Conservation (phyloP, 2,113 vertebrate genomes). For the Macquaria ambigua region DNA sequence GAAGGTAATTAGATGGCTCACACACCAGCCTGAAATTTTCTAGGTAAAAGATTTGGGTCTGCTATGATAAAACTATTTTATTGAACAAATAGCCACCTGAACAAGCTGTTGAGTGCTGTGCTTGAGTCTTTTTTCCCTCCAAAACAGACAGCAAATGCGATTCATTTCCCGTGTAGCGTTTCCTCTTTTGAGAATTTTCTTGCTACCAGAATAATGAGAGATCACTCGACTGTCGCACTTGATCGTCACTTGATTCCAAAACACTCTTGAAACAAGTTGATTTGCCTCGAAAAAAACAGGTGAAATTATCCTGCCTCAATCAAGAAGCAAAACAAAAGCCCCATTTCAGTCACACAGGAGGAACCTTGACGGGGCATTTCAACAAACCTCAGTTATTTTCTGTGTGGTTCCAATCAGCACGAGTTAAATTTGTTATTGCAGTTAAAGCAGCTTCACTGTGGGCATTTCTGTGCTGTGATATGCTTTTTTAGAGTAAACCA, state of each 20-base stretch:
- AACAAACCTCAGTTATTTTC: background rate
- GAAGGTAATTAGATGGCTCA: constrained; percentile 85
- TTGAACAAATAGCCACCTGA: constrained; percentile 1
- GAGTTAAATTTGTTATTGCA: background rate
- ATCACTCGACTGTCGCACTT: background rate
- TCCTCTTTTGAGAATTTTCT: background rate
- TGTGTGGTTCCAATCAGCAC: background rate
- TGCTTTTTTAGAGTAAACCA: background rate
- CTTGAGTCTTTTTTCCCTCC: background rate
- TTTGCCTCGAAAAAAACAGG: background rate
- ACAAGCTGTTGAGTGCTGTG: background rate
- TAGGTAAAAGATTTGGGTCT: background rate
- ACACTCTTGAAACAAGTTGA: background rate
- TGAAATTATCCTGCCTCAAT: background rate
- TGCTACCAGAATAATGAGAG: background rate
- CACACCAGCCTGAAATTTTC: no score
- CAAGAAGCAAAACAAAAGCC: background rate
- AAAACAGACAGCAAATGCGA: background rate
- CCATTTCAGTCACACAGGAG: background rate
- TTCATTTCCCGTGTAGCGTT: background rate
- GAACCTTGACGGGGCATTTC: background rate
- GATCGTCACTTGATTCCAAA: background rate
- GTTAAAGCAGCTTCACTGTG: background rate
- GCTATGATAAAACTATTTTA: background rate
- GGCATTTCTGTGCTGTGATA: background rate